Conservation (phyloP, 2,888 invertebrate species). For the Rotaria magnacalcarata region DNA sequence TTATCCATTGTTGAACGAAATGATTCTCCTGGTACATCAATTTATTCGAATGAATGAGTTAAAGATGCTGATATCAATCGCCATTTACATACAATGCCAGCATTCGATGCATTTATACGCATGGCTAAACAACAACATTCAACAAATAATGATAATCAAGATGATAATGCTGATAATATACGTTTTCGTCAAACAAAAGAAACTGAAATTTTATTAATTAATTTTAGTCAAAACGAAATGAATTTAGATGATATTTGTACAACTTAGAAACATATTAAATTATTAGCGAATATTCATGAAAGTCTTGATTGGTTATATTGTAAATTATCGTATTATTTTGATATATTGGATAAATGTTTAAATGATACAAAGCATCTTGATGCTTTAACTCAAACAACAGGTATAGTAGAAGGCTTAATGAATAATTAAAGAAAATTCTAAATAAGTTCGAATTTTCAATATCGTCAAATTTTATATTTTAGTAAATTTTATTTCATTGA, state of each 20-base stretch:
- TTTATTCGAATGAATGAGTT: slow-evolving; percentile 42
- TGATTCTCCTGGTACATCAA: slow-evolving; percentile 24
- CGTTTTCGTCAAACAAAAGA: slow-evolving; percentile 39
- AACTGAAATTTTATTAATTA: slow-evolving; percentile 40
- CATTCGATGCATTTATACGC: slow-evolving; percentile 29
- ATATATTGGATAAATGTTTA: slow-evolving; percentile 40
- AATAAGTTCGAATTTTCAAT: background rate
- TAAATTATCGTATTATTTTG: slow-evolving; percentile 40
- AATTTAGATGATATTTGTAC: slow-evolving; percentile 44
- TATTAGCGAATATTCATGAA: slow-evolving; percentile 46
- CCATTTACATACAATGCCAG: slow-evolving; percentile 21
- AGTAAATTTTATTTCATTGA: too few relatives aligned
- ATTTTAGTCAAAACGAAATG: slow-evolving; percentile 42
- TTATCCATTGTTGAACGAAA: slow-evolving; percentile 30
- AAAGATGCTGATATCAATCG: slow-evolving; percentile 9
- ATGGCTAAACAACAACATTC: background rate
- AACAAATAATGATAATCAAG: background rate
- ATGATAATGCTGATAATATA: slow-evolving; percentile 33
- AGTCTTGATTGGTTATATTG: slow-evolving; percentile 42
- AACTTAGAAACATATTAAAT: slow-evolving; percentile 42
- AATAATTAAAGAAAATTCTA: background rate
- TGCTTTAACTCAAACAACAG: slow-evolving; percentile 19
- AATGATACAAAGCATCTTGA: slow-evolving; percentile 40
- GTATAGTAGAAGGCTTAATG: background rate
- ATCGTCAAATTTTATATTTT: background rate